Conservation (phyloP, 2,113 vertebrate genomes). For the Amia ocellicauda region DNA sequence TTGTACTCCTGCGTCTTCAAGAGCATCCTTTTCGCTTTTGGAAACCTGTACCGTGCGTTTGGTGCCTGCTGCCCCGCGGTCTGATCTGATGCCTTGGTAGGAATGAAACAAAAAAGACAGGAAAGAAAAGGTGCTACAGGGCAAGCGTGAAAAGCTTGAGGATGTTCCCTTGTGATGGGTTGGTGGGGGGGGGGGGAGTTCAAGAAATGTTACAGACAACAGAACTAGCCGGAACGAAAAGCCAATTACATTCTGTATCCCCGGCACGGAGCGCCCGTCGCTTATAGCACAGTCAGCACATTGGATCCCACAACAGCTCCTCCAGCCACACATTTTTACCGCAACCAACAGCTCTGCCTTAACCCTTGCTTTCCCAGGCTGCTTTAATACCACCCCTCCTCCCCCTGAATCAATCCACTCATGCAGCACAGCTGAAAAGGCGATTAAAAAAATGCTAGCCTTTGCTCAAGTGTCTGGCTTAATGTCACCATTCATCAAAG, state of each 20-base stretch:
- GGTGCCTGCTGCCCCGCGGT: too few relatives aligned
- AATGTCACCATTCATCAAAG: too few relatives aligned
- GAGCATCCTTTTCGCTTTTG: not conserved
- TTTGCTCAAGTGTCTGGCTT: too few relatives aligned
- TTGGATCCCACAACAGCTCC: conserved; percentile 3
- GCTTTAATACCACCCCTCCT: not conserved
- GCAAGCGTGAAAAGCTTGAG: conserved; percentile 8
- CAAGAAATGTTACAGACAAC: not conserved
- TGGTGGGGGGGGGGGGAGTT: not conserved
- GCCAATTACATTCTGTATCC: conserved; percentile 4
- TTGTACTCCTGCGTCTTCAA: conserved; percentile 4
- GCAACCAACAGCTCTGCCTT: conserved; percentile 11
- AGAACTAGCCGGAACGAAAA: not conserved
- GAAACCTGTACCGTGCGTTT: not conserved
- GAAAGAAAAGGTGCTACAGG: not conserved
- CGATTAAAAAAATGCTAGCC: too few relatives aligned
- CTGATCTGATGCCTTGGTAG: too few relatives aligned
- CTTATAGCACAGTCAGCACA: conserved; percentile 17
- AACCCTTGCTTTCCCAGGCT: not conserved
- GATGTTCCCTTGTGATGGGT: not conserved
- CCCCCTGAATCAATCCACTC: too few relatives aligned
- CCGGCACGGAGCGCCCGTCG: conserved; percentile 1
- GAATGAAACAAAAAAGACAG: not conserved
- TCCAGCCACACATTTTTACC: conserved; percentile 2
- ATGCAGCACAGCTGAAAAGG: too few relatives aligned